Evolutionary conservation across 2,888 invertebrate genomes (phyloP).

Genomic region (Dysmachus trigonus): DNA sequence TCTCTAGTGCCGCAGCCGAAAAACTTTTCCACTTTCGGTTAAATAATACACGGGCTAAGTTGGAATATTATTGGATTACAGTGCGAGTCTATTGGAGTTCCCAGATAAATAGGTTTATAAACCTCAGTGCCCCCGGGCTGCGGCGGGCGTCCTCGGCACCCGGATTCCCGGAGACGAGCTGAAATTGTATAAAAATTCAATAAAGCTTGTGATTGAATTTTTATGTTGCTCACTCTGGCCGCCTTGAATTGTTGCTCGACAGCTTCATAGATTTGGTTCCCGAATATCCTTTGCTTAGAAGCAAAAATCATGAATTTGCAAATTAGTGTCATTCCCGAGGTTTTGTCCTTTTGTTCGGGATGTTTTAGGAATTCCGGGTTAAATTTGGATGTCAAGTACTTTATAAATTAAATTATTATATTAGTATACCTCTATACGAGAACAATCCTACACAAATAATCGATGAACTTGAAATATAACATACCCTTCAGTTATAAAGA

Average conservation of each 20-base stretch:
- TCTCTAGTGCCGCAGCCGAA: not conserved
- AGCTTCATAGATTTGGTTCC: not conserved
- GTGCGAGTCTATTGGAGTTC: slow-evolving; percentile 5
- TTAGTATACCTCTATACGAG: not conserved
- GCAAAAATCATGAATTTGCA: not conserved
- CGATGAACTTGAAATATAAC: too few species aligned
- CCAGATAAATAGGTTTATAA: slow-evolving; percentile 20
- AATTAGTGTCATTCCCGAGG: not conserved
- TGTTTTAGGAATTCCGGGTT: not conserved
- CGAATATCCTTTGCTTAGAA: not conserved
- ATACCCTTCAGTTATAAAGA: too few species aligned
- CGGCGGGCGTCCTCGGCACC: not conserved
- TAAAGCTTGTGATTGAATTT: slow-evolving; percentile 15
- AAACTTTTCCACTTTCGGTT: slow-evolving; percentile 25
- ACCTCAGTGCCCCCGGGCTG: not conserved
- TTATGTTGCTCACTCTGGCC: not conserved
- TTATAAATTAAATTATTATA: not conserved
- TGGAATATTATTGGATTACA: slow-evolving; percentile 35
- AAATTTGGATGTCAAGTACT: not conserved
- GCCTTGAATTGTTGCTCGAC: not conserved
- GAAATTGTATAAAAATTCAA: slow-evolving; percentile 35
- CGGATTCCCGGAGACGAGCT: not conserved
- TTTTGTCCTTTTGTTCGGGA: not conserved
- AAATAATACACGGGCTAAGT: slow-evolving; percentile 35
- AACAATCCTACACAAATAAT: too few species aligned